Percentiles rank a stretch among this genome's conserved stretches.
phyloP scores from a whole-genome alignment of 1,140 invertebrate species.

The Scylla paramamosain region DNA sequence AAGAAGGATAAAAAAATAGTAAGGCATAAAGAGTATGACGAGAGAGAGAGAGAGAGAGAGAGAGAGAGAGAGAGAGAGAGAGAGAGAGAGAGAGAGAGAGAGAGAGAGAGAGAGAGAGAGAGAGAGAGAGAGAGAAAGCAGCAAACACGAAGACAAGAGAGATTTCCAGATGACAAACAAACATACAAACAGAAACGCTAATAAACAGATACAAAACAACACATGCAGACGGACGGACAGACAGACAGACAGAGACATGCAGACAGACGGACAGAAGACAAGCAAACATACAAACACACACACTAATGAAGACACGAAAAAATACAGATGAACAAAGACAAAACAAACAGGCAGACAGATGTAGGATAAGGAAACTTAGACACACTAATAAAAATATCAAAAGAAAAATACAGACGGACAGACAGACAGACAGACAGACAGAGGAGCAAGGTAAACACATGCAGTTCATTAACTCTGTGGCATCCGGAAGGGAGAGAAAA shows the following conservation, averaged over 20 bases:
- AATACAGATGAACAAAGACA: background rate
- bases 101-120: constrained; percentile 7
- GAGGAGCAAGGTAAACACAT: background rate
- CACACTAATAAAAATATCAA: background rate
- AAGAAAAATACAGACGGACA: background rate
- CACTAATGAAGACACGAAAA: no score
- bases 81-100: background rate
- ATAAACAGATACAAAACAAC: no score
- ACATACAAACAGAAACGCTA: background rate
- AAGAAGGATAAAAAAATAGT: background rate
- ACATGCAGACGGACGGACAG: background rate
- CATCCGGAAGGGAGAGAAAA: background rate
- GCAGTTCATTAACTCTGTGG: background rate
- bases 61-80: constrained; percentile 15
- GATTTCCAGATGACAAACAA: no score
- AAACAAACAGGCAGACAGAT: background rate
- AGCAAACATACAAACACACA: no score
- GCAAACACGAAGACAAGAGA: no score
- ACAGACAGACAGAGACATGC: background rate
- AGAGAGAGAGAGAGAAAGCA: background rate
- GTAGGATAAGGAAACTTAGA: no score
- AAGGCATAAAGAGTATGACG: background rate
- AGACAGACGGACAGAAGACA: background rate
- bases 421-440: no score
- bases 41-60: no score